phyloP scores from a whole-genome alignment of 1,140 invertebrate species.

The Batillaria attramentaria region DNA sequence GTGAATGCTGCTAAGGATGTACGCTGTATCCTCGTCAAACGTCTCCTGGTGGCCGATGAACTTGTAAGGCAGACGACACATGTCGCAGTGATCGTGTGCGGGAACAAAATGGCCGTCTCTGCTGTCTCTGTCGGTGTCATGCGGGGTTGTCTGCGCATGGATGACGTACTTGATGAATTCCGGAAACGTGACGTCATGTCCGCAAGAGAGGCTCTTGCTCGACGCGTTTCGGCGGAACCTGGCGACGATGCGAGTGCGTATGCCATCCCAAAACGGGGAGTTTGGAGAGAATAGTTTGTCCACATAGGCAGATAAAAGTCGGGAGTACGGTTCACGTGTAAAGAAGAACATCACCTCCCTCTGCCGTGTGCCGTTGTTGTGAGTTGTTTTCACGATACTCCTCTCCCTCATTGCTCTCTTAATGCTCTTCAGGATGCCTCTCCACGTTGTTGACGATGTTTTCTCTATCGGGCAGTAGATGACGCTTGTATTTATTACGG shows the following conservation, averaged over 20 bases:
- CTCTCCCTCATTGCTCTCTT: not conserved
- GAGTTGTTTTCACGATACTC: too few relatives aligned
- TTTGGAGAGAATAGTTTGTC: slow-evolving; percentile 65
- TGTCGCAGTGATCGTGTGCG: not conserved
- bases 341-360: slow-evolving; percentile 47
- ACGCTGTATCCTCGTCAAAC: not conserved
- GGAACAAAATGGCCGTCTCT: slow-evolving; percentile 24
- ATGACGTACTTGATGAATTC: slow-evolving; percentile 64
- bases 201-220: slow-evolving; percentile 48
- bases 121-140: slow-evolving; percentile 19
- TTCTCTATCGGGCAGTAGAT: slow-evolving; percentile 59
- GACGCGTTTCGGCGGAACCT: slow-evolving; percentile 47
- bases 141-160: slow-evolving; percentile 48
- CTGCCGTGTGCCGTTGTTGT: not conserved
- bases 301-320: slow-evolving; percentile 61
- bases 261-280: slow-evolving; percentile 57
- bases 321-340: slow-evolving; percentile 59
- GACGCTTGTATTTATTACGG: not conserved
- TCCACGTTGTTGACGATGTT: slow-evolving; percentile 62
- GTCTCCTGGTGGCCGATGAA: slow-evolving; percentile 23
- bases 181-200: slow-evolving; percentile 63
- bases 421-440: slow-evolving; percentile 43
- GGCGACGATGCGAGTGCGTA: slow-evolving; percentile 52
- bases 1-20: slow-evolving; percentile 36
- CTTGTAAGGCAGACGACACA: slow-evolving; percentile 7